phyloP scores from a whole-genome alignment of 2,888 invertebrate genomes.

The Eilema caniola region DNA sequence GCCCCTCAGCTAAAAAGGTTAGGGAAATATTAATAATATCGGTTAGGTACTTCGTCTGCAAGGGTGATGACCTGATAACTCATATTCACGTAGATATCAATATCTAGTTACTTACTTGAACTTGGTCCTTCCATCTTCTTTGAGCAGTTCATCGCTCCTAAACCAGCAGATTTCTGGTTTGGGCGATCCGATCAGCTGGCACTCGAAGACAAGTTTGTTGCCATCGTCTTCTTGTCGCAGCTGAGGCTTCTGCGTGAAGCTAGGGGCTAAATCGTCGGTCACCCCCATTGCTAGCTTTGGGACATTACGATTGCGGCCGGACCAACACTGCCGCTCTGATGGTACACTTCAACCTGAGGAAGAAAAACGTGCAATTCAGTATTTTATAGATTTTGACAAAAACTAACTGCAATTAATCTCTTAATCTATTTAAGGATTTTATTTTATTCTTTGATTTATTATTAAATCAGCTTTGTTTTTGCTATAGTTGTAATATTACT shows the following conservation, averaged over 20 bases:
- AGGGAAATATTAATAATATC: no score
- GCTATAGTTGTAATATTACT: no score
- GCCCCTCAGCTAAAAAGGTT: no score
- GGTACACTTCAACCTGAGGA: constrained; percentile 53
- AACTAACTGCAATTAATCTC: no score
- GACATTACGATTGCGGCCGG: constrained; percentile 75
- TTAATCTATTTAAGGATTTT: no score
- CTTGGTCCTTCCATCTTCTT: constrained; percentile 94
- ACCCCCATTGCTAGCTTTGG: constrained; percentile 90
- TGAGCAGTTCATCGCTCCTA: constrained; percentile 94
- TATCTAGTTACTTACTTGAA: constrained; percentile 88
- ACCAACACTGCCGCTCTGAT: constrained; percentile 56
- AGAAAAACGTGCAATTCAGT: constrained; percentile 4
- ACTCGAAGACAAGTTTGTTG: constrained; percentile 97
- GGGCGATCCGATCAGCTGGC: constrained; percentile 94
- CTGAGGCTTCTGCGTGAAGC: constrained; percentile 99
- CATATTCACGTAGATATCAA: no score
- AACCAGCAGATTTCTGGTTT: constrained; percentile 97
- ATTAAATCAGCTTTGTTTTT: neutral
- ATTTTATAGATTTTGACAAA: neutral
- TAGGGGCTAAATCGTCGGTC: constrained; percentile 98
- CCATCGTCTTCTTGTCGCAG: constrained; percentile 98
- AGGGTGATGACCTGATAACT: no score
- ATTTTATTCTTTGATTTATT: no score
- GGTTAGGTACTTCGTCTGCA: no score